These are phyloP conservation scores for Tineola bisselliella DNA, from an alignment of 2,888 invertebrate species.

Conservation along the genomic window DNA sequence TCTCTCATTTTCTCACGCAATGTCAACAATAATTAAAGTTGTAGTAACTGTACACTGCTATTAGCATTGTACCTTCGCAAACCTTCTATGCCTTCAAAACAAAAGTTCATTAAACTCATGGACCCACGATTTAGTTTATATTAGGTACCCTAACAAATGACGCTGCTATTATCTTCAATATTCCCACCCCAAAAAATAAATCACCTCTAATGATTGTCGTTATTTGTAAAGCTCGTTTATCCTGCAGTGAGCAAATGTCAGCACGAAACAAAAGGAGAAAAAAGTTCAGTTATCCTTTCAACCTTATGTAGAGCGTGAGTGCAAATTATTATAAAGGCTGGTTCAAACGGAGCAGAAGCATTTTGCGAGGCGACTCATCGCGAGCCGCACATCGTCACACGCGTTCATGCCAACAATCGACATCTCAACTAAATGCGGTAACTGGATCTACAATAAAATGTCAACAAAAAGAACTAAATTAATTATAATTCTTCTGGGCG, in stretches of 20 bases:
- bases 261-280: conserved; percentile 48
- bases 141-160: not conserved
- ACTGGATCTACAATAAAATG: conserved; percentile 25
- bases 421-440: not conserved
- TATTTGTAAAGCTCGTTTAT: conserved; percentile 40
- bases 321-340: conserved; percentile 62
- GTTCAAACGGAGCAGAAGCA: conserved; percentile 44
- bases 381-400: conserved; percentile 49
- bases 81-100: not conserved
- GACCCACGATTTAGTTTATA: not conserved
- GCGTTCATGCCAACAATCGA: not conserved
- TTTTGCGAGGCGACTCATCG: conserved; percentile 61
- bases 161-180: not conserved
- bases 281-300: conserved; percentile 61
- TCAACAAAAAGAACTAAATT: conserved; percentile 32
- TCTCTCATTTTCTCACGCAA: no score
- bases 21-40: no score
- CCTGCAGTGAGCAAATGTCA: conserved; percentile 38
- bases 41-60: no score
- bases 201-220: conserved; percentile 38
- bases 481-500: conserved; percentile 29
- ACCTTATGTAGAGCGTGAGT: conserved; percentile 53
- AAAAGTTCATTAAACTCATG: not conserved
- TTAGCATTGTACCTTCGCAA: not conserved
- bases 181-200: not conserved